Conservation (phyloP, 1,140 invertebrate species). For the Neodiprion fabricii region DNA sequence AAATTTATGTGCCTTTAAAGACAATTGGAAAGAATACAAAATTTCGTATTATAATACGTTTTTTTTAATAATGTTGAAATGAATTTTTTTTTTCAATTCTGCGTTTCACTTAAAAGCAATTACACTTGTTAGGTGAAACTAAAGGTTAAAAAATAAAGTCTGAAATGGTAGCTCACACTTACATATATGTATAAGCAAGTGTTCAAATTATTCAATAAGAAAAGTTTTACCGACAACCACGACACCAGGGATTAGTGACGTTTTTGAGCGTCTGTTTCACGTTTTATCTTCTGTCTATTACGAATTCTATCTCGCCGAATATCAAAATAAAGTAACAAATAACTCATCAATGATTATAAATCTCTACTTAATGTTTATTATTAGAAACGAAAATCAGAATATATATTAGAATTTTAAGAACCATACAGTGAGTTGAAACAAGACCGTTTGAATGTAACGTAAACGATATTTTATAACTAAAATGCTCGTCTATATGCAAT, state of each 20-base stretch:
- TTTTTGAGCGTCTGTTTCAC: neutral
- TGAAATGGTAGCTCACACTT: neutral
- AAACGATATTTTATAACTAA: neutral
- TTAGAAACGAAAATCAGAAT: neutral
- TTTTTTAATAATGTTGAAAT: too few relatives aligned
- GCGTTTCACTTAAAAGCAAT: too few relatives aligned
- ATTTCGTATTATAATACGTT: too few relatives aligned
- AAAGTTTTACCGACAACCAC: neutral
- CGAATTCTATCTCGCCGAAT: neutral
- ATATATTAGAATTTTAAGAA: neutral
- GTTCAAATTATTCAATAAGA: slow-evolving; percentile 3
- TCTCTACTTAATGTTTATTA: neutral
- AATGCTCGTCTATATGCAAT: neutral
- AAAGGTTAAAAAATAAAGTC: too few relatives aligned
- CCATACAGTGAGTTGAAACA: neutral
- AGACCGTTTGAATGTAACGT: neutral
- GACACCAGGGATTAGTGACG: neutral
- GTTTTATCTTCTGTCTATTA: neutral
- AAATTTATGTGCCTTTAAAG: too few relatives aligned
- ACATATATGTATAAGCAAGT: neutral
- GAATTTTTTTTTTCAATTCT: too few relatives aligned
- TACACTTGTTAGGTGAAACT: too few relatives aligned
- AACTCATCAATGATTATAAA: neutral
- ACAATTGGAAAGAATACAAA: too few relatives aligned
- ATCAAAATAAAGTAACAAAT: neutral